Conservation (phyloP, 1,140 invertebrate species). For the Drosophila lowei region DNA sequence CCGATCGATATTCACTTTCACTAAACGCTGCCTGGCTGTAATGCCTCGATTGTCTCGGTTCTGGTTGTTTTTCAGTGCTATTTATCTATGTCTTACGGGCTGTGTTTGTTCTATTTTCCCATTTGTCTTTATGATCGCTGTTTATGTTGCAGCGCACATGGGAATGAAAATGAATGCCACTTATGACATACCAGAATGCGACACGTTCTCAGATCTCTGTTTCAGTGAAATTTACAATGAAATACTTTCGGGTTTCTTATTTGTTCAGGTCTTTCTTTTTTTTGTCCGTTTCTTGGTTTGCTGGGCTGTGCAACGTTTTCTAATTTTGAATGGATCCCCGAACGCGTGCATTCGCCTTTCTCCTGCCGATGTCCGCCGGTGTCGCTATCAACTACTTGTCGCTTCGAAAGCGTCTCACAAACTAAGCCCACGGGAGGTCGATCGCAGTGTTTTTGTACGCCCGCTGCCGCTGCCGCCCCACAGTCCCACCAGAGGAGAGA, state of each 20-base stretch:
- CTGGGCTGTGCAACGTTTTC: conserved; percentile 37
- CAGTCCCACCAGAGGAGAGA: conserved; percentile 1
- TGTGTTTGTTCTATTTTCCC: conserved; percentile 29
- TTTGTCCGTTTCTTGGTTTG: conserved; percentile 26
- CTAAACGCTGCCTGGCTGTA: not conserved
- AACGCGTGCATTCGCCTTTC: conserved; percentile 32
- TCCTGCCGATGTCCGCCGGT: conserved; percentile 28
- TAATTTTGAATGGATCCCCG: conserved; percentile 54
- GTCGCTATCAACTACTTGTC: conserved; percentile 72
- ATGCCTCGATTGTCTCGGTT: conserved; percentile 4
- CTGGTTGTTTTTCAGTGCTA: conserved; percentile 3
- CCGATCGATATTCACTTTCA: conserved; percentile 29
- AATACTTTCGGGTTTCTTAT: conserved; percentile 30
- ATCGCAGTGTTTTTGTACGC: conserved; percentile 72
- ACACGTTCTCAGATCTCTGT: conserved; percentile 47
- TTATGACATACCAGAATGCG: conserved; percentile 31
- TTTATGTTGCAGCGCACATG: conserved; percentile 38
- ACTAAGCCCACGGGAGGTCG: conserved; percentile 78
- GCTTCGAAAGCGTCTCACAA: conserved; percentile 77
- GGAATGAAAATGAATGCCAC: conserved; percentile 6
- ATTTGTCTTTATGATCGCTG: conserved; percentile 24
- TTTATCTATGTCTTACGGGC: conserved; percentile 13
- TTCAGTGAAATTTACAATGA: conserved; percentile 35
- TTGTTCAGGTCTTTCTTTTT: not conserved
- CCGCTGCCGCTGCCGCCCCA: no score